A percentile compares a stretch with the other conserved stretches of the same genome.
Evolutionary conservation across 2,797 vertebrate species (phyloP).

Genomic region (Micrastur ruficollis): DNA sequence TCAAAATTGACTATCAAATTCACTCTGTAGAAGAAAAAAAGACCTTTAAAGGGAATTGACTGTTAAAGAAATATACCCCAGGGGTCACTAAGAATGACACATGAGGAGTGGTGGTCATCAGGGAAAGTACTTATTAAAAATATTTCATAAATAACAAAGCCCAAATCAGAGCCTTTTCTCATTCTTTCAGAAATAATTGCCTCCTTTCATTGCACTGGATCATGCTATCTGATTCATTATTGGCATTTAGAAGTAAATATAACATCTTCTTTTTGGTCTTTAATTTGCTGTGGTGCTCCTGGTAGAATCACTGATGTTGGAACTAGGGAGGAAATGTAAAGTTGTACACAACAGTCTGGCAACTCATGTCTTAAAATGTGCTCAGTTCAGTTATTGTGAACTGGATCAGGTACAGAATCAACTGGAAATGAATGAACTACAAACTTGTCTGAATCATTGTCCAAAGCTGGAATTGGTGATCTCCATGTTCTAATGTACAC

Average conservation of each 20-base stretch:
- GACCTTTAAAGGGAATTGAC: conserved; percentile 57
- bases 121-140: conserved; percentile 49
- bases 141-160: conserved; percentile 44
- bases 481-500: neutral
- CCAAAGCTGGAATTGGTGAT: neutral
- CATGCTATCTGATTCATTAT: neutral
- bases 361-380: neutral
- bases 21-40: neutral
- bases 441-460: neutral
- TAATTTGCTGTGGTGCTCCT: neutral
- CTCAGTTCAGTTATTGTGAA: neutral
- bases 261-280: neutral
- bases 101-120: neutral
- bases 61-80: conserved; percentile 36
- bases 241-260: conserved; percentile 41
- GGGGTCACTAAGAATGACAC: conserved; percentile 12
- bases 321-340: neutral
- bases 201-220: neutral
- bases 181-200: conserved; percentile 5
- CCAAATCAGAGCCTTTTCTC: neutral
- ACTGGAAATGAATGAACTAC: neutral
- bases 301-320: neutral
- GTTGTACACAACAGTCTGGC: neutral
- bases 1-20: conserved; percentile 58
- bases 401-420: neutral